Base-by-base conservation (phyloP, 2,888 invertebrate genomes). In the Harpalus rufipes region DNA sequence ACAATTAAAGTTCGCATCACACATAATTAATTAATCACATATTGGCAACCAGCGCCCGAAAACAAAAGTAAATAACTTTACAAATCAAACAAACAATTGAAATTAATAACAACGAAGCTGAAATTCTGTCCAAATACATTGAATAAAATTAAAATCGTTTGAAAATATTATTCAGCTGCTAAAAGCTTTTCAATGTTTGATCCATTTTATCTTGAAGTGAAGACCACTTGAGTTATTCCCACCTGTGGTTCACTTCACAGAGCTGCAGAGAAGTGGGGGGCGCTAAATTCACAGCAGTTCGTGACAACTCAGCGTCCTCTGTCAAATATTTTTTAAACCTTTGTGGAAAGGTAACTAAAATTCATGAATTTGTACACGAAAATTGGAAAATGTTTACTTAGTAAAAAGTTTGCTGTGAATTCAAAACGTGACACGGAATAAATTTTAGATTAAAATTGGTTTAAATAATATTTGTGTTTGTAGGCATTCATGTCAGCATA, bases 361-460 rank as follows among this genome's bases (percentile, higher is more conserved):
- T 68, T 68, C 68, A 68, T 68, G 68, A 68, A 68, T 68, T 68
- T 68, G 68, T 68, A 68, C 68, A 68, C 68, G 68, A 68, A 68
- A 68, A 68, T 68, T 68, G 68, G 68, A 68, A 68, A 39, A 68
- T 68, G 68, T 68, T 68, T 68, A 68, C 68, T 68, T 68, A n/a
- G 68, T 68, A 68, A 68, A 68, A 68, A 68, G 68, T 68, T 39
- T 39, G 68, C 68, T 14, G 68, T 41, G 68, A 68, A 68, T 68
- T 68, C 68, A 68, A 68, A 68, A 68, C 68, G 68, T 68, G 68
- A 68, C 68, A 39, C 7, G 68, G 68, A 68, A 68, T 68, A 68
- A 68, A 68, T 68, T 68, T 68, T 25, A 68, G 68, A 68, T 68
- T 68, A 68, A 68, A 68, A 68, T 68, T 68, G 68, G 68, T 68